Conservation (phyloP, 2,888 invertebrate species). For the Drosophila heteroneura region DNA sequence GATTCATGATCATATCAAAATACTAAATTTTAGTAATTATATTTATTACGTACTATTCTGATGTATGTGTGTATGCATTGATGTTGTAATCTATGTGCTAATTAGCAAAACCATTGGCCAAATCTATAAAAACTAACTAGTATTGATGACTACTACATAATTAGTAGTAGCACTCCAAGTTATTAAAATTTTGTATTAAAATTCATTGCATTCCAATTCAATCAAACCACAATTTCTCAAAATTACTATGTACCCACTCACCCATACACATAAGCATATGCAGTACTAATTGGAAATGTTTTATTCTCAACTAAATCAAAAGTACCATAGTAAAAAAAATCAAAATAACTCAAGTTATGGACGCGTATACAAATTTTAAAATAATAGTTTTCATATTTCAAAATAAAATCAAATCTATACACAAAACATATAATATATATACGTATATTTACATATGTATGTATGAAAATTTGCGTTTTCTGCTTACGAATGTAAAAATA, state of each 20-base stretch:
- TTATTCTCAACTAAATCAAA: constrained; percentile 52
- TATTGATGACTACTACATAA: constrained; percentile 27
- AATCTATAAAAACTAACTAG: constrained; percentile 35
- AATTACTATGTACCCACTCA: constrained; percentile 27
- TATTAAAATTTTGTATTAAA: constrained; percentile 41
- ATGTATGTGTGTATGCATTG: constrained; percentile 50
- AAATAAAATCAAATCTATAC: constrained; percentile 50
- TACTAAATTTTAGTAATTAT: constrained; percentile 59
- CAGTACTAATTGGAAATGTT: constrained; percentile 27
- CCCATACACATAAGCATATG: constrained; percentile 17
- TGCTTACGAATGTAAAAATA: constrained; percentile 47
- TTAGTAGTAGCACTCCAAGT: constrained; percentile 4
- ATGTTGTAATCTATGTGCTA: constrained; percentile 62
- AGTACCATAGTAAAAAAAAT: constrained; percentile 49
- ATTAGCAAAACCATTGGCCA: constrained; percentile 62
- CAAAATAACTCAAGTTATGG: constrained; percentile 54
- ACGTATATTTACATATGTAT: constrained; percentile 5
- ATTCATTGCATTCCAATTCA: constrained; percentile 65
- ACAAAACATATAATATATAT: constrained; percentile 16
- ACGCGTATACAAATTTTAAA: constrained; percentile 69
- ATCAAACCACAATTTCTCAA: constrained; percentile 45
- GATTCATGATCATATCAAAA: constrained; percentile 78
- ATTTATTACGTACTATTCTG: constrained; percentile 41
- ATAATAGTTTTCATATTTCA: constrained; percentile 66
- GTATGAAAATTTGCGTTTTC: constrained; percentile 23